Conservation (phyloP, 2,888 invertebrate genomes). For the Nasonovia ribisnigri region DNA sequence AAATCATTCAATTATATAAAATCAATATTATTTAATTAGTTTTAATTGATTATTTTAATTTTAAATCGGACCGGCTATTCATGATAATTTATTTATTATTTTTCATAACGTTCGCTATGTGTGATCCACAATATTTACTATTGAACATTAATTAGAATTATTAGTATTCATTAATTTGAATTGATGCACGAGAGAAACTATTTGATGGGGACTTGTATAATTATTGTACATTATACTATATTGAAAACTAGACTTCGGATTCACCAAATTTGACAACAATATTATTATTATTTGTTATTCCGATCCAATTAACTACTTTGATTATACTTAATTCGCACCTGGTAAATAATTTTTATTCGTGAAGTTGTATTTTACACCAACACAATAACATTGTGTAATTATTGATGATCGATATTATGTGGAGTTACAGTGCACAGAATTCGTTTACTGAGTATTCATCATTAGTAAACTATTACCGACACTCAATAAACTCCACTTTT, state of each 20-base stretch:
- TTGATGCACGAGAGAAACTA: background rate
- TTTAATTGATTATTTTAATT: background rate
- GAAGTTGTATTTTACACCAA: background rate
- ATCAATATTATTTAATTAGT: background rate
- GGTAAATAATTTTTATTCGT: background rate
- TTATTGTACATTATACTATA: background rate
- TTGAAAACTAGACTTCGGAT: background rate
- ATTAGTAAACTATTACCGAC: background rate
- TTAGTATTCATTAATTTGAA: background rate
- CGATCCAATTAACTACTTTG: background rate
- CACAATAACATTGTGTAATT: background rate
- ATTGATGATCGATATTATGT: background rate
- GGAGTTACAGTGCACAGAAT: background rate
- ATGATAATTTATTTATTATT: background rate
- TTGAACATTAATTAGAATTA: background rate
- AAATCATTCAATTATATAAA: background rate
- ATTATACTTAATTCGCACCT: background rate
- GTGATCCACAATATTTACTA: background rate
- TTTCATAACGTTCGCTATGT: background rate
- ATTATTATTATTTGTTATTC: background rate
- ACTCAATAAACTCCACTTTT: background rate
- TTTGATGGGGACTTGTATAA: background rate
- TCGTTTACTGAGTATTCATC: background rate
- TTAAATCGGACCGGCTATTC: background rate
- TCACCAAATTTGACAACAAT: background rate